Base-by-base conservation (phyloP, 1,140 invertebrate genomes). In the Hirudo medicinalis region DNA sequence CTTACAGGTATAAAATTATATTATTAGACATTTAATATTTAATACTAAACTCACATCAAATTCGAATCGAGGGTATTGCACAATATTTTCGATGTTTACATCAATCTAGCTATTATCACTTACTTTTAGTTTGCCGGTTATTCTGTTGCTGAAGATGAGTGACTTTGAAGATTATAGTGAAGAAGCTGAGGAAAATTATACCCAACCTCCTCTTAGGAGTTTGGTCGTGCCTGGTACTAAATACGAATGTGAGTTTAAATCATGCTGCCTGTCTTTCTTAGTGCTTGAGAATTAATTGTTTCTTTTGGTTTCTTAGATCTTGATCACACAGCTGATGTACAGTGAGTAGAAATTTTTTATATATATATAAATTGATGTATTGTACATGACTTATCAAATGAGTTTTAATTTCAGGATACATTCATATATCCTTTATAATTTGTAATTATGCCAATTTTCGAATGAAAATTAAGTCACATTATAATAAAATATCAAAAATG, bases 301-400 rank as follows among this genome's bases (percentile, higher is more conserved):
- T 25, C 72, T 71, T 76, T 77, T 72, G 77, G 78, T 78, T 76
- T 88, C 88, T 72, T 84, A 94, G 92, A 97, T 87, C 85, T 97
- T 77, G 94, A 97, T 79, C 94, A 97, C 78, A 94, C 94, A 40
- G 94, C 94, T 5, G 94, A 97, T 85, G 90, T 98, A 32, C 94
- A 97, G 90, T 94, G 86, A 91, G 90, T 88, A 74, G 49, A n/a
- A 55, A 55, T 25, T 17, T 27, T 20, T 57, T 75, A 20, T 22
- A 22, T 54, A 54, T 66, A 20, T 54, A 55, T 32, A 57, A 53
- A 75, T 9, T 15, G 15, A 17, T 40, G 20, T 43, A 2, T 74
- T 25, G 74, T 2, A 22, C n/a, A n/a, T 43, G 6, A 53, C 29
- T 27, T 57, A 76, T 43, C 25, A 67, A 17, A 67, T 70, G 72